phyloP scores from a whole-genome alignment of 2,888 invertebrate species.

The Drosophila subquinaria region DNA sequence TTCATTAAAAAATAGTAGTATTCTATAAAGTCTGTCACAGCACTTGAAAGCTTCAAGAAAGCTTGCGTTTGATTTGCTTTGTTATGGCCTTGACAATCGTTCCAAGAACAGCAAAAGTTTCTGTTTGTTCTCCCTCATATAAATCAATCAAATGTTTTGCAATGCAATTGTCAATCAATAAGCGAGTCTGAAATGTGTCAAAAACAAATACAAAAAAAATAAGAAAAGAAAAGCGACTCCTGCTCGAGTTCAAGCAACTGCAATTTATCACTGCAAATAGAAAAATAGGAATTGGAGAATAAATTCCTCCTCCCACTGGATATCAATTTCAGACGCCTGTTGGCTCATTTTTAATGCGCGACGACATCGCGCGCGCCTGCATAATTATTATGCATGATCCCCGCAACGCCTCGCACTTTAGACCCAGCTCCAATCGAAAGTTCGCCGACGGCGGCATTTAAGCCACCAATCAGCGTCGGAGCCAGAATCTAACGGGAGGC shows the following conservation, averaged over 20 bases:
- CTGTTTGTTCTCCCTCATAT: constrained; percentile 6
- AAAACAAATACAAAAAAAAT: constrained; percentile 1
- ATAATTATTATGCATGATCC: constrained; percentile 77
- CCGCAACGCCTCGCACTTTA: neutral
- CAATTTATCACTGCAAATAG: constrained; percentile 68
- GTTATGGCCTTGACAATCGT: constrained; percentile 32
- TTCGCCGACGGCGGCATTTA: constrained; percentile 58
- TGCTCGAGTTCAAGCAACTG: constrained; percentile 41
- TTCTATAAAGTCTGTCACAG: neutral
- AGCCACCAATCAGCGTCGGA: constrained; percentile 80
- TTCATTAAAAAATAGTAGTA: neutral
- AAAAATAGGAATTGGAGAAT: constrained; percentile 25
- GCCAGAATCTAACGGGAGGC: constrained; percentile 42
- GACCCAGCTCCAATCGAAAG: constrained; percentile 43
- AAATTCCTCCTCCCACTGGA: constrained; percentile 18
- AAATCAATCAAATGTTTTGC: constrained; percentile 58
- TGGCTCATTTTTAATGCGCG: constrained; percentile 74
- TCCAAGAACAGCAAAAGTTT: neutral
- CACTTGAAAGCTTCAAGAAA: neutral
- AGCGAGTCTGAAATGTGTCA: constrained; percentile 36
- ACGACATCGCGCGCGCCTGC: constrained; percentile 65
- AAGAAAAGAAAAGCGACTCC: constrained; percentile 6
- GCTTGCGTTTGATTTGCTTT: constrained; percentile 14
- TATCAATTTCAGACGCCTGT: constrained; percentile 70
- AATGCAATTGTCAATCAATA: constrained; percentile 62